Base-by-base conservation (phyloP, 2,888 invertebrate species). In the Emmelina monodactyla region DNA sequence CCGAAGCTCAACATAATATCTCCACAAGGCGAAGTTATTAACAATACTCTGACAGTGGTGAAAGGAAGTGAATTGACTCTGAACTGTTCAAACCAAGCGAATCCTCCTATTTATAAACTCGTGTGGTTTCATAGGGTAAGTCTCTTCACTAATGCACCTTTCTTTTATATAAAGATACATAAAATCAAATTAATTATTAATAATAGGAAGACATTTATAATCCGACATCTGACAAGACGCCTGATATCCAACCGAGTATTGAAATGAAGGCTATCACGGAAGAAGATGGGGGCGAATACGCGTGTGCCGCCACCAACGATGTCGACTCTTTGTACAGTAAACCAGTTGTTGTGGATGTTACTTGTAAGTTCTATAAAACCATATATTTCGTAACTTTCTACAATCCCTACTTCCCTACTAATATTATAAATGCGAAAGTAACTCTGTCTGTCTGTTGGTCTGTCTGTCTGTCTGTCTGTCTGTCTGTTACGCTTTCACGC, bases 81-180 rank as follows among this genome's bases (percentile, higher is more conserved):
- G 34, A 66, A 65, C 36, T 79, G 79, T 52, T 65, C 49, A 29
- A 58, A 65, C 31, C 49, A 59, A 38, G 71, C 78, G 1, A 76
- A 78, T 39, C 79, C 79, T 2, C 49, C 60, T 2, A 51, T 68
- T 1, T 61, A 65, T 39, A 61, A 67, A 40, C 45, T 78, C 4
- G 56, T 55, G 14, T 79, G 78, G 71, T 73, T 64, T 40, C 70
- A 68, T 43, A 60, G 63, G 63, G 78, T 75, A 55, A 49, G 14
- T 25, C n/a, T n/a, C n/a, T n/a, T n/a, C n/a, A n/a, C n/a, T n/a
- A n/a, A n/a, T n/a, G n/a, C n/a, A n/a, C n/a, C n/a, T n/a, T 19
- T 19, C 6, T n/a, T 25, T 25, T 25, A 25, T n/a, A 25, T 25
- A 19, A 19, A 19, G 5, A 6, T 9, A 19, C 9, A 19, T 19